Conservation (phyloP, 2,113 vertebrate genomes). For the Scophthalmus maximus region DNA sequence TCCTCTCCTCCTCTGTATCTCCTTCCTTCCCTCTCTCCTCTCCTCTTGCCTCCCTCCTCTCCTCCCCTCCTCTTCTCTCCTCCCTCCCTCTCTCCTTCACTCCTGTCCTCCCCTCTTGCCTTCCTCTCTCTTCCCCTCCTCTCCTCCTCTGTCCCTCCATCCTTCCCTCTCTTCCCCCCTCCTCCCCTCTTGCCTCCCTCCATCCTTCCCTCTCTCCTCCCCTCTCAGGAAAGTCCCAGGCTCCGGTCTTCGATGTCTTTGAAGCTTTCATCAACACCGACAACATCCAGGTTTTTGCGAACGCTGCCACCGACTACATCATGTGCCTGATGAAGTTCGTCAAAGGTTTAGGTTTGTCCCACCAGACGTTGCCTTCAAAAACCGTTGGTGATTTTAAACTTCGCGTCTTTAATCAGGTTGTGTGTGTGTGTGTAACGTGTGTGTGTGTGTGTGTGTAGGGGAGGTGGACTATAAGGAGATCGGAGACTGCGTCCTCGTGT, state of each 20-base stretch:
- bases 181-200: background rate
- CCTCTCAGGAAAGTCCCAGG: slow-evolving; percentile 90
- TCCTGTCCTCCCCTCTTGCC: too few species aligned
- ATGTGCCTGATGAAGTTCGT: slow-evolving; percentile 99
- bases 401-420: too few species aligned
- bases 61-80: too few species aligned
- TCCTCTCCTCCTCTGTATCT: too few species aligned
- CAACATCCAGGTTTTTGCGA: slow-evolving; percentile 99
- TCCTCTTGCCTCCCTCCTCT: too few species aligned
- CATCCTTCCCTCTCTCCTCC: too few species aligned
- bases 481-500: slow-evolving; percentile 87
- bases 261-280: slow-evolving; percentile 98
- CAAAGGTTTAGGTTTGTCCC: slow-evolving; percentile 92
- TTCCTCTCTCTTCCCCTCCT: background rate
- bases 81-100: too few species aligned
- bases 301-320: slow-evolving; percentile 97
- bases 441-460: slow-evolving; percentile 76
- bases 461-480: slow-evolving; percentile 95
- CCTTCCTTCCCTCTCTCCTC: too few species aligned
- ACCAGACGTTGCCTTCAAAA: background rate
- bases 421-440: background rate
- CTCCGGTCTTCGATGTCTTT: slow-evolving; percentile 97
- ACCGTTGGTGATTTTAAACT: background rate
- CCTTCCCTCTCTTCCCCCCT: background rate
- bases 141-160: background rate